Percentiles rank a stretch among this genome's conserved stretches.
phyloP scores from a whole-genome alignment of 1,140 invertebrate genomes.

The Anoplophora glabripennis region DNA sequence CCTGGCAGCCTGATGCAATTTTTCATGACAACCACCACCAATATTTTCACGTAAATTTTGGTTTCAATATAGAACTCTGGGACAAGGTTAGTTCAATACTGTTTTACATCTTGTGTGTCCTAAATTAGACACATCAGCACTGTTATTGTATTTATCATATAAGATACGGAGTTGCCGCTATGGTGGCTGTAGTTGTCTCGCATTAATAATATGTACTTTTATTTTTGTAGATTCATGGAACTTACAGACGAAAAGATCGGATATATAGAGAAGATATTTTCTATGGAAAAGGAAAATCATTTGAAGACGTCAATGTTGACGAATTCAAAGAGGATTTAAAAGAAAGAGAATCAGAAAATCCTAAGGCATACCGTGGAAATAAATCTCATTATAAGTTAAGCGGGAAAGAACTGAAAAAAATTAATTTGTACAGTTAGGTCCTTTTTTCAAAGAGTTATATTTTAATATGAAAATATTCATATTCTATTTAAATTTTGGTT shows the following conservation, averaged over 20 bases:
- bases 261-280: constrained; percentile 68
- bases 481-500: no score
- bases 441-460: no score
- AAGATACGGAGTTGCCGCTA: no score
- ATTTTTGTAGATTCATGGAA: constrained; percentile 63
- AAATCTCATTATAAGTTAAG: constrained; percentile 36
- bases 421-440: no score
- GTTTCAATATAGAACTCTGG: constrained; percentile 67
- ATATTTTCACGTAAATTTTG: constrained; percentile 75
- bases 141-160: no score
- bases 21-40: constrained; percentile 78
- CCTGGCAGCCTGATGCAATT: constrained; percentile 71
- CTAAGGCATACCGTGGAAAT: constrained; percentile 50
- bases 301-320: constrained; percentile 49
- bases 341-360: constrained; percentile 55
- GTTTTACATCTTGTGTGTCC: no score
- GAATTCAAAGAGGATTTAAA: constrained; percentile 52
- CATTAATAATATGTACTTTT: constrained; percentile 1
- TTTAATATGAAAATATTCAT: no score
- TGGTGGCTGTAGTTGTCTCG: no score
- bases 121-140: no score
- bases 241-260: constrained; percentile 60
- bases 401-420: no score
- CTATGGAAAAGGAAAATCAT: constrained; percentile 56
- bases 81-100: constrained; percentile 56